A percentile compares a stretch with the other conserved stretches of the same genome.
These are phyloP conservation scores for Malacoraja senta DNA, from an alignment of 2,797 vertebrate species.

Conservation along the genomic window DNA sequence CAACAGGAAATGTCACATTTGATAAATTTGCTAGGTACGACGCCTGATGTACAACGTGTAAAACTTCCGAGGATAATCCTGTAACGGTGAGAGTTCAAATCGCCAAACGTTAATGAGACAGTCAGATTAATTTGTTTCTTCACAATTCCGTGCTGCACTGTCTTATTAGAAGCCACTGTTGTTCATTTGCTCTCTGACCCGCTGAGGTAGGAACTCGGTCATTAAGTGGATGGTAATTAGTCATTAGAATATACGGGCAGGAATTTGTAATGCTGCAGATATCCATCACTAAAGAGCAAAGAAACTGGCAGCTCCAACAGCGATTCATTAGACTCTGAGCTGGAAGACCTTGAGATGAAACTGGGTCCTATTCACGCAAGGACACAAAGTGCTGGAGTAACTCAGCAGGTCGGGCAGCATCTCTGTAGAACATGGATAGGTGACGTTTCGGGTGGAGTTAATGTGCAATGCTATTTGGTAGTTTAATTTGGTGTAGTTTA, in stretches of 20 bases:
- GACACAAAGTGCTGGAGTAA: background rate
- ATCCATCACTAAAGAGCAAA: background rate
- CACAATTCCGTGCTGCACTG: background rate
- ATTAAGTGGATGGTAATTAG: background rate
- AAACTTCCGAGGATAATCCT: slow-evolving; percentile 21
- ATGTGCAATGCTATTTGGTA: too few relatives aligned
- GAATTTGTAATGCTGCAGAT: background rate
- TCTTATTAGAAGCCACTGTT: background rate
- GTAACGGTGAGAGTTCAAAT: background rate
- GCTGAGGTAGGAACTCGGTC: slow-evolving; percentile 20
- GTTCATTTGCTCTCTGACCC: background rate
- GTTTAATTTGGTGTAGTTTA: too few relatives aligned
- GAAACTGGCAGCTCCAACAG: background rate
- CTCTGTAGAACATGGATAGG: too few relatives aligned
- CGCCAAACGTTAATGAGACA: background rate
- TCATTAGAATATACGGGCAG: slow-evolving; percentile 1
- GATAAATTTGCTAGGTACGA: slow-evolving; percentile 14
- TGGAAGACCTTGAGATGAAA: background rate
- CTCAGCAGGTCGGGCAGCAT: background rate
- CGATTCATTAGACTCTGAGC: background rate
- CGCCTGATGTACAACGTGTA: background rate
- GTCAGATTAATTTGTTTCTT: slow-evolving; percentile 9
- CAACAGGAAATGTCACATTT: slow-evolving; percentile 24
- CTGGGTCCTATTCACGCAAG: background rate
- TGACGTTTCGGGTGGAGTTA: too few relatives aligned